Evolutionary conservation across 2,797 vertebrate species (phyloP), one percentile per base, ranked within the genome.

Genomic region (Xenentodon cancila): DNA sequence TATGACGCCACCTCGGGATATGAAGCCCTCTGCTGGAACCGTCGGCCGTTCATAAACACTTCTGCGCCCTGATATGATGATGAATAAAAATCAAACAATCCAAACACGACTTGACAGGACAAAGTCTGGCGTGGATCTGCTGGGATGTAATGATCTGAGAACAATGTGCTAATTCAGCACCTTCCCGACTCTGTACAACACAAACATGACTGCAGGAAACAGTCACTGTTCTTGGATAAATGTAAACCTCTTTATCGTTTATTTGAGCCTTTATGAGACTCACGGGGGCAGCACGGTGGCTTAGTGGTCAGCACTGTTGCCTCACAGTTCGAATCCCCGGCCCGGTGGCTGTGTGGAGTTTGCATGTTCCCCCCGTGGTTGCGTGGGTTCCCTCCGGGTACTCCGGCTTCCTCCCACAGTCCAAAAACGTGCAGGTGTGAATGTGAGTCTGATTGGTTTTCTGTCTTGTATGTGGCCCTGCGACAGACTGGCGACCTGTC

Each of bases 41-140:
- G n/a, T n/a, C n/a, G 61, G 61, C 54, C 18, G 56, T 71, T 83
- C 77, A 75, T 83, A 85, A 73, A 19, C 48, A 70, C 79, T 75
- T 77, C 81, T 90, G 75, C 86, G 86, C 61, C 87, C 54, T 77
- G 57, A 73, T 70, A 64, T 68, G 70, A 64, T 21, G 9, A 54
- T 70, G 80, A 78, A 64, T 82, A 82, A 79, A 82, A 84, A 67
- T 80, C 77, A 51, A 61, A 16, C 17, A 44, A 49, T 73, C 77
- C 66, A 25, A 63, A 72, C 73, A 67, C 53, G 55, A 74, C 30
- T 20, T 70, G 73, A 77, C 75, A 73, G 76, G 54, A 64, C 53
- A 45, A 67, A 71, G 70, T 74, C 74, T 59, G 37, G 63, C 16
- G 27, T 34, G 62, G 54, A 40, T 77, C 53, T 60, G n/a, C 61